Evolutionary conservation across 2,113 vertebrate genomes (phyloP).

Genomic region (Labeo rohita): DNA sequence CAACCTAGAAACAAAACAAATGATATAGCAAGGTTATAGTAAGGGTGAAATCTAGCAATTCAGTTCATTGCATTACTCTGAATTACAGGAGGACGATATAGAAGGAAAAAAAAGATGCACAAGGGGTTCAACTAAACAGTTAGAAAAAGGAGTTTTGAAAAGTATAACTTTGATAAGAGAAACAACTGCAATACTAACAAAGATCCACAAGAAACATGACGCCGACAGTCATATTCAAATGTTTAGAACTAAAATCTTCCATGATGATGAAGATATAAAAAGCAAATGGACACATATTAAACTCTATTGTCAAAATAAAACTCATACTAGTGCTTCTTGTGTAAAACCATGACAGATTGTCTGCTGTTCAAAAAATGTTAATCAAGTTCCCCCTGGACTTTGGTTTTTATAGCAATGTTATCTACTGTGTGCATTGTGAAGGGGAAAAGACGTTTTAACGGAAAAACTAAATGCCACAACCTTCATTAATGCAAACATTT

Average conservation of each 20-base stretch:
- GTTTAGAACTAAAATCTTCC: background rate
- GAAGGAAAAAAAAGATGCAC: background rate
- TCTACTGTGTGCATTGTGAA: conserved; percentile 7
- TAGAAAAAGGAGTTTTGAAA: background rate
- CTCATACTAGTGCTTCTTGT: conserved; percentile 25
- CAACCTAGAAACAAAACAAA: background rate
- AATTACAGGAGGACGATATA: background rate
- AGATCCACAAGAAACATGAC: background rate
- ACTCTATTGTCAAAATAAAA: background rate
- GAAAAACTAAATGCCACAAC: background rate
- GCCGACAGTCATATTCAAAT: background rate
- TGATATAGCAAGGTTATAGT: background rate
- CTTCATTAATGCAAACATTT: background rate
- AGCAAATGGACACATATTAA: conserved; percentile 10
- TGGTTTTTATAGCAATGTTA: conserved; percentile 56
- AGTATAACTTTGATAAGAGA: background rate
- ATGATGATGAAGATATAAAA: background rate
- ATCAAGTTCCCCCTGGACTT: conserved; percentile 61
- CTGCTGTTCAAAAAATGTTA: conserved; percentile 40
- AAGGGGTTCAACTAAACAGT: background rate
- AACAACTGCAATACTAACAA: background rate
- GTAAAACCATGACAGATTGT: conserved; percentile 51
- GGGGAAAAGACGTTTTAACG: background rate
- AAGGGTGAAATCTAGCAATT: background rate
- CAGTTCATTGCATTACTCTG: background rate